These are phyloP conservation scores for Hylaeus anthracinus DNA, from an alignment of 1,140 invertebrate species.

Conservation along the genomic window DNA sequence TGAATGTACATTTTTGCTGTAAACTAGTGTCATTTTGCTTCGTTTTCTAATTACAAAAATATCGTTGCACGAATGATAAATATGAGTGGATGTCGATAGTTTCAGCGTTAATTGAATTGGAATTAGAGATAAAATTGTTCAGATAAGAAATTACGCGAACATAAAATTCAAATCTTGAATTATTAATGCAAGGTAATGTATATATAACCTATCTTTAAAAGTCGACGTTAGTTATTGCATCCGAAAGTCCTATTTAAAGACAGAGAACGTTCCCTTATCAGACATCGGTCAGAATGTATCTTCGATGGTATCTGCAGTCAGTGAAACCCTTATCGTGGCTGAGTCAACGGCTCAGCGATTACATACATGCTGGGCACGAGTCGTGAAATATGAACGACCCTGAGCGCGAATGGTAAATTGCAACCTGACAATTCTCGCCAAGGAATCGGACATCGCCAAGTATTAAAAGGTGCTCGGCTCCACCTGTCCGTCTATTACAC, in stretches of 20 bases:
- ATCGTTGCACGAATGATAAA: no score
- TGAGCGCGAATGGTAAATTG: slow-evolving; percentile 29
- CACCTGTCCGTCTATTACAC: slow-evolving; percentile 23
- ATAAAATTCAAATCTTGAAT: no score
- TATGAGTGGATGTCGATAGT: no score
- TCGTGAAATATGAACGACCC: slow-evolving; percentile 35
- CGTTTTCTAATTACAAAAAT: no score
- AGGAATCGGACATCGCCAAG: neutral
- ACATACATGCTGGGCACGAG: neutral
- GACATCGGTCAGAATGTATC: neutral
- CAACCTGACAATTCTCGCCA: slow-evolving; percentile 18
- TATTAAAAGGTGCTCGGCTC: slow-evolving; percentile 22
- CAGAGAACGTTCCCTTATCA: neutral
- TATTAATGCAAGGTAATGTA: no score
- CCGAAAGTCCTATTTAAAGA: neutral
- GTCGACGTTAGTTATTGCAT: no score
- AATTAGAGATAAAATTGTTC: no score
- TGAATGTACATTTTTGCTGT: no score
- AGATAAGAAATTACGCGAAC: no score
- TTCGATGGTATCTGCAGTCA: neutral
- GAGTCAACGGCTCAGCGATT: slow-evolving; percentile 10
- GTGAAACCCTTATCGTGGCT: slow-evolving; percentile 6
- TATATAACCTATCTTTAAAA: no score
- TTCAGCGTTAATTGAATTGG: no score
- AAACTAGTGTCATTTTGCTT: no score